Evolutionary conservation across 2,888 invertebrate genomes (phyloP), one percentile per base, ranked within the genome.

Genomic region (Standfussiana lucernea): DNA sequence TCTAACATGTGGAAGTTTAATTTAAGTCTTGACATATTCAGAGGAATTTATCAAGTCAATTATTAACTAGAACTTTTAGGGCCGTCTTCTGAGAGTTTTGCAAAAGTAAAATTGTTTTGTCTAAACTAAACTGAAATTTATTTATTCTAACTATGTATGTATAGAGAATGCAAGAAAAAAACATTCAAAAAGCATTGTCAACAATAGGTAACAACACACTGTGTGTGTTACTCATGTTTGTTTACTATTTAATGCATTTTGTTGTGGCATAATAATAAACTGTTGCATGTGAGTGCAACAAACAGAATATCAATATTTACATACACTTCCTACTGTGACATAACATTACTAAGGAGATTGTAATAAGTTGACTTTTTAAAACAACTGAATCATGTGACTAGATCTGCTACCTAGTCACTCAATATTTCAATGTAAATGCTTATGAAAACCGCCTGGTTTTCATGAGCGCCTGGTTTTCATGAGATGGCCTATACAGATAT

Each of bases 191-290:
- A 83, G 84, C 77, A 86, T 85, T 89, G 89, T 88, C 89, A 90
- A 87, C 85, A 86, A 78, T 77, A 81, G 77, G 86, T 83, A 86
- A 81, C 82, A 84, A 85, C 79, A 87, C 82, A 88, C 69, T 71
- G n/a, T 89, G 85, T 90, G 89, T 88, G 91, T 94, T 93, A 94
- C 91, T 93, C 92, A 93, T 92, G 90, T 91, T 93, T 96, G 95
- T 95, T 95, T 95, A 96, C 94, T 94, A 95, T 93, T 93, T 90
- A 92, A 91, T 93, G 92, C 91, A 94, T 90, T 92, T 93, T 93
- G 94, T 93, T 93, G 91, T 93, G 90, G 92, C 93, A 93, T 91
- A 93, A 93, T 91, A 93, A 92, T 93, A 94, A 94, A 94, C 91
- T 93, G 91, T 91, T 93, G 92, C 91, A 93, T 89, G 89, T 89